Evolutionary conservation across 2,113 vertebrate species (phyloP).

Genomic region (Onychostoma macrolepis): DNA sequence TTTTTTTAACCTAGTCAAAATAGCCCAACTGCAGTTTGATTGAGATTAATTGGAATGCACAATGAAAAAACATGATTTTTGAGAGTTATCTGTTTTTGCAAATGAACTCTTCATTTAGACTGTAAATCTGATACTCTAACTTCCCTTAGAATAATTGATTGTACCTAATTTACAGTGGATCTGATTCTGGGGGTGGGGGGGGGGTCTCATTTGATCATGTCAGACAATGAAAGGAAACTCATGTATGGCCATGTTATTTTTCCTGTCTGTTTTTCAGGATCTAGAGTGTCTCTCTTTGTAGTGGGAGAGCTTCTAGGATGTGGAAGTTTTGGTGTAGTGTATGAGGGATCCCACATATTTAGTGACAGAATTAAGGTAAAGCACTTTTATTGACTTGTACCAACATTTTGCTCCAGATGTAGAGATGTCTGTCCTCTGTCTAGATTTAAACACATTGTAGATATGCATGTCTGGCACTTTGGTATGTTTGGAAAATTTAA

Average conservation of each 20-base stretch:
- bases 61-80: too few relatives aligned
- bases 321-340: neutral
- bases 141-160: neutral
- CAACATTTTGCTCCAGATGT: neutral
- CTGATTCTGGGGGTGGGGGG: too few relatives aligned
- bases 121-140: neutral
- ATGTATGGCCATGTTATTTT: neutral
- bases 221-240: neutral
- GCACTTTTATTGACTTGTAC: neutral
- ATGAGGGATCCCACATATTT: neutral
- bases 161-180: neutral
- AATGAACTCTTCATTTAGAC: neutral
- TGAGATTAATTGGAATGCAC: too few relatives aligned
- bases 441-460: neutral
- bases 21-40: too few relatives aligned
- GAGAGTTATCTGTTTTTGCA: too few relatives aligned
- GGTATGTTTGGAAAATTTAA: neutral
- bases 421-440: neutral
- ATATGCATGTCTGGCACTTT: neutral
- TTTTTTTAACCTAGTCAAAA: too few relatives aligned
- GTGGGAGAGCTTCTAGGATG: neutral
- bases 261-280: neutral
- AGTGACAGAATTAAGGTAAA: neutral
- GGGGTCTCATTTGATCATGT: neutral
- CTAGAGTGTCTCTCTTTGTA: neutral